phyloP scores from a whole-genome alignment of 2,113 vertebrate species.

The Tachysurus fulvidraco region DNA sequence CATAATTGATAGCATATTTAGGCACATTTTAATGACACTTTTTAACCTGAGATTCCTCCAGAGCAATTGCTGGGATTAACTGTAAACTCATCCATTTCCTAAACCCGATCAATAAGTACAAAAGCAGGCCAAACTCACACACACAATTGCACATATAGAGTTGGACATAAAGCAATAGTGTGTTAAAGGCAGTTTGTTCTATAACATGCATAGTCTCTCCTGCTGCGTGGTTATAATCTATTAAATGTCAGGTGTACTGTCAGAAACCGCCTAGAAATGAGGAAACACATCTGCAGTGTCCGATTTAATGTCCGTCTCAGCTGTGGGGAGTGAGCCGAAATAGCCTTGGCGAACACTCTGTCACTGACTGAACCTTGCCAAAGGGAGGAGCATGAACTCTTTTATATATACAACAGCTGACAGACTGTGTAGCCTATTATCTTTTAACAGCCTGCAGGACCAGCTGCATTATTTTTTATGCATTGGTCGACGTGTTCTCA shows the following conservation, averaged over 20 bases:
- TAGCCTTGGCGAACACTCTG: conserved; percentile 23
- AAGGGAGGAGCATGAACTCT: conserved; percentile 30
- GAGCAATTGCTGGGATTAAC: background rate
- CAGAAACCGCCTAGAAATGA: background rate
- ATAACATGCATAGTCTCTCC: background rate
- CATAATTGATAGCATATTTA: background rate
- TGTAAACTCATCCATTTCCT: background rate
- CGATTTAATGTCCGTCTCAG: conserved; percentile 11
- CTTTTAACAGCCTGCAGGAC: conserved; percentile 16
- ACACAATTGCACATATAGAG: background rate
- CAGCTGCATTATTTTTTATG: conserved; percentile 8
- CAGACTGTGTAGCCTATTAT: conserved; percentile 9
- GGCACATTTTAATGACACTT: background rate
- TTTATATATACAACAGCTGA: conserved; percentile 35
- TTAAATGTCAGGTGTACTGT: conserved; percentile 30
- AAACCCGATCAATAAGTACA: conserved; percentile 15
- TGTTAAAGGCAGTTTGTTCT: background rate
- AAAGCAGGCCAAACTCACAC: background rate
- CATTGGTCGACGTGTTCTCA: conserved; percentile 4
- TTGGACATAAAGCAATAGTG: background rate
- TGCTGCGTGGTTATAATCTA: background rate
- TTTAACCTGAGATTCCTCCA: background rate
- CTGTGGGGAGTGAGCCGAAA: conserved; percentile 15
- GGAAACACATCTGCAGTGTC: conserved; percentile 23
- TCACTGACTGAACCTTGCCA: conserved; percentile 41